Evolutionary conservation across 1,140 invertebrate genomes (phyloP).

Genomic region (Halictus rubicundus): DNA sequence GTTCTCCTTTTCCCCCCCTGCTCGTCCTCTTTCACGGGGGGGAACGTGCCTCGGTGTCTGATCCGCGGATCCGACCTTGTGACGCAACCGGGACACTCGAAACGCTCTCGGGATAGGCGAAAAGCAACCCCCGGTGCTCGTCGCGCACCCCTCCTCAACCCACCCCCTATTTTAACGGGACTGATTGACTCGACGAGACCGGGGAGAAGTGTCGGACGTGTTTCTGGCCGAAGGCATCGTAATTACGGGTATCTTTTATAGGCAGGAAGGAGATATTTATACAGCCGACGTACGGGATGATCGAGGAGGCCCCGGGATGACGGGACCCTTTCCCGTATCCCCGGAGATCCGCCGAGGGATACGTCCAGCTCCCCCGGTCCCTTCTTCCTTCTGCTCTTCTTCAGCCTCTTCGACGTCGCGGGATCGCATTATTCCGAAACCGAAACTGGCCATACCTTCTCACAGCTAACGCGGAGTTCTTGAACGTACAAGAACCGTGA

Average conservation of each 20-base stretch:
- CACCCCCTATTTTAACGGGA: neutral
- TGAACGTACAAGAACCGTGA: too few species aligned
- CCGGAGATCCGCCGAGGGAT: constrained; percentile 25
- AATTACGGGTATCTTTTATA: constrained; percentile 77
- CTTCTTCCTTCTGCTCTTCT: constrained; percentile 15
- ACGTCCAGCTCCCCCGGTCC: neutral
- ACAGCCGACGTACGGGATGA: constrained; percentile 77
- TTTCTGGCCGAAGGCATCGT: constrained; percentile 72
- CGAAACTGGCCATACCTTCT: too few species aligned
- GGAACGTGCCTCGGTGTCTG: constrained; percentile 62
- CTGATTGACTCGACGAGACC: constrained; percentile 48
- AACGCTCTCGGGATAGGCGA: neutral
- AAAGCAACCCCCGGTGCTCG: constrained; percentile 38
- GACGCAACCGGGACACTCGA: constrained; percentile 57
- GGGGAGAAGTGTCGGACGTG: constrained; percentile 68
- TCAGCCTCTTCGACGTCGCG: constrained; percentile 14
- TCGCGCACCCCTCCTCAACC: neutral
- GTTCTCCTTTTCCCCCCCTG: constrained; percentile 34
- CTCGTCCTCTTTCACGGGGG: constrained; percentile 10
- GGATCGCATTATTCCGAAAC: too few species aligned
- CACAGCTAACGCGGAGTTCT: too few species aligned
- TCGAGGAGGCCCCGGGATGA: constrained; percentile 75
- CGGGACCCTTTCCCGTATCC: constrained; percentile 68
- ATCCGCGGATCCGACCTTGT: constrained; percentile 62
- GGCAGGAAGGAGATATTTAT: constrained; percentile 77